A percentile compares a stretch with the other conserved stretches of the same genome.
phyloP scores from a whole-genome alignment of 2,888 invertebrate genomes.

The Rhopalosiphum nymphaeae region DNA sequence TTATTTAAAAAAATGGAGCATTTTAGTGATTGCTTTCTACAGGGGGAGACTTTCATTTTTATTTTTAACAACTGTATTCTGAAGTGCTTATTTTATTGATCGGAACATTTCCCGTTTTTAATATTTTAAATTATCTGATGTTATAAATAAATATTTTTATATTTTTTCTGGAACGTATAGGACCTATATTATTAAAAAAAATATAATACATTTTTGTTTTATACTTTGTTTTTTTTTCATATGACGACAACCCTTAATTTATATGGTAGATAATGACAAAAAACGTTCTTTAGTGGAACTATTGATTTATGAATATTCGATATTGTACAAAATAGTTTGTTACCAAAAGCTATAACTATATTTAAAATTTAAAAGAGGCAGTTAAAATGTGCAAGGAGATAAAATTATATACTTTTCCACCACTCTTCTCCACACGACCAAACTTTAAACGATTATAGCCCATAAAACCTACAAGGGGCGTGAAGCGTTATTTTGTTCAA shows the following conservation, averaged over 20 bases:
- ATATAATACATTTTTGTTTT: constrained; percentile 13
- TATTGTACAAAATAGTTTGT: constrained; percentile 11
- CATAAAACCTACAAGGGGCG: neutral
- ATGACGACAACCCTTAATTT: neutral
- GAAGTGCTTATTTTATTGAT: constrained; percentile 14
- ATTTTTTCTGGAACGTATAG: neutral
- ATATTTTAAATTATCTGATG: neutral
- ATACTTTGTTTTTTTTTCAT: neutral
- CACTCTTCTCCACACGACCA: neutral
- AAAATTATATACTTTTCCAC: neutral
- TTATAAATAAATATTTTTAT: constrained; percentile 33
- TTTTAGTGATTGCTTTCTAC: neutral
- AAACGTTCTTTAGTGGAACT: neutral
- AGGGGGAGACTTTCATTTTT: neutral
- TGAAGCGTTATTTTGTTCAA: neutral
- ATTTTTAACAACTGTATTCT: neutral
- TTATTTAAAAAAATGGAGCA: neutral
- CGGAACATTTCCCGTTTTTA: neutral
- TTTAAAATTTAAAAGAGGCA: constrained; percentile 25
- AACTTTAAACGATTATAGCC: constrained; percentile 5
- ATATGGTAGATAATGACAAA: neutral
- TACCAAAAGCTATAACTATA: neutral
- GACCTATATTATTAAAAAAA: neutral
- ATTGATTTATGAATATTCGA: constrained; percentile 43
- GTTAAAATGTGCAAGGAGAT: constrained; percentile 23